phyloP scores from a whole-genome alignment of 2,888 invertebrate species.

The Clanis bilineata region DNA sequence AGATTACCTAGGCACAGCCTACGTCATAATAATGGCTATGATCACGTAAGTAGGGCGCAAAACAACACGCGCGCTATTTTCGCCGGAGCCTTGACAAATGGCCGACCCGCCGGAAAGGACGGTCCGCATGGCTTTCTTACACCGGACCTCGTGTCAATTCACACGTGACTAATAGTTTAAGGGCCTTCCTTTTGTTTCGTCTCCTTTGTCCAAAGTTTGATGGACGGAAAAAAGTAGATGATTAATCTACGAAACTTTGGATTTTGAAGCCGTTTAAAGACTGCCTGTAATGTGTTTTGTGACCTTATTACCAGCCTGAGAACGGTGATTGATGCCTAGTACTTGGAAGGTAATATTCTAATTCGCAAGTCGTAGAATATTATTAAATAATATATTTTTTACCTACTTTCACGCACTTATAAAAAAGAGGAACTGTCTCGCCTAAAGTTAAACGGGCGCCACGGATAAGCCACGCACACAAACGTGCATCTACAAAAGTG shows the following conservation, averaged over 20 bases:
- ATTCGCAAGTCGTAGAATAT: too few species aligned
- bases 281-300: neutral
- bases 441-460: too few species aligned
- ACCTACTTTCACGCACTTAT: too few species aligned
- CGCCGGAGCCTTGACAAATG: conserved; percentile 54
- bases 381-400: too few species aligned
- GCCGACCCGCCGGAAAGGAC: conserved; percentile 46
- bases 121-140: conserved; percentile 40
- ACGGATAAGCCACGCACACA: too few species aligned
- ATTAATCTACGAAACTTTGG: neutral
- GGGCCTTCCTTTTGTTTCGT: conserved; percentile 41
- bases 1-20: neutral
- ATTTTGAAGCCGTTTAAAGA: neutral
- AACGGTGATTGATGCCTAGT: too few species aligned
- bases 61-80: conserved; percentile 9
- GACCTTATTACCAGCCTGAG: too few species aligned
- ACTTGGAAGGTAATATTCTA: too few species aligned
- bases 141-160: conserved; percentile 34
- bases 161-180: conserved; percentile 60
- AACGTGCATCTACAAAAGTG: too few species aligned
- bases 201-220: neutral
- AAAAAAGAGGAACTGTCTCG: too few species aligned
- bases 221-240: conserved; percentile 5
- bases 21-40: neutral
- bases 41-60: conserved; percentile 5